Conservation (phyloP, 2,797 vertebrate genomes). For the Chrysocyon brachyurus region DNA sequence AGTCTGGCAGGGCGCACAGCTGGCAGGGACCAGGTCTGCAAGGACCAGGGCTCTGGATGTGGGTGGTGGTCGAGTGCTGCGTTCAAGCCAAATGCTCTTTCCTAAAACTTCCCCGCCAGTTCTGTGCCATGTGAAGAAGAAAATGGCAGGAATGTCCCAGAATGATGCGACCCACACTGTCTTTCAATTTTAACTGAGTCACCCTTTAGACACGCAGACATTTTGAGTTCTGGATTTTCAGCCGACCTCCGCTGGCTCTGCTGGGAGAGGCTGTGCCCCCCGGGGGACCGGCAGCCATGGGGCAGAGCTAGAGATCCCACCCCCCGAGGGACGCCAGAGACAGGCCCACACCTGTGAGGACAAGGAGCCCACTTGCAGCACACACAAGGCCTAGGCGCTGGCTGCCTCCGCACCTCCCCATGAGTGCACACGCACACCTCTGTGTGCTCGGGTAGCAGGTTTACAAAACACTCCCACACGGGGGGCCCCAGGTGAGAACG, state of each 20-base stretch:
- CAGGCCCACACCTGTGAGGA: background rate
- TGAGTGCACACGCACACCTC: background rate
- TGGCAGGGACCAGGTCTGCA: fast-evolving
- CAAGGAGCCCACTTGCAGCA: background rate
- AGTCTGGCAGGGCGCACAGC: too few species aligned
- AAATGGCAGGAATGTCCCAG: background rate
- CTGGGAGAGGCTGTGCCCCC: too few species aligned
- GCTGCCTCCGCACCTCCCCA: background rate
- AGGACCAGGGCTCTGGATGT: background rate
- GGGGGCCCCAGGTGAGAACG: background rate
- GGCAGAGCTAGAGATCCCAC: background rate
- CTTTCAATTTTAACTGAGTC: background rate
- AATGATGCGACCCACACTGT: fast-evolving
- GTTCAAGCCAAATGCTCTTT: background rate
- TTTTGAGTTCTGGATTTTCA: background rate
- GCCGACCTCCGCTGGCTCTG: background rate
- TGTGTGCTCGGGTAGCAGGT: fast-evolving
- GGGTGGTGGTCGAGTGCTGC: background rate
- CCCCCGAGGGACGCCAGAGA: background rate
- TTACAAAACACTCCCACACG: background rate
- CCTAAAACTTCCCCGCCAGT: background rate
- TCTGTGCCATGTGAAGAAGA: fast-evolving
- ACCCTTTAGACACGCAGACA: background rate
- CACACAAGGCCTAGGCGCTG: background rate
- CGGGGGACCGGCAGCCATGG: fast-evolving